These are phyloP conservation scores for Mesoligia furuncula DNA, from an alignment of 2,888 invertebrate genomes.

Conservation along the genomic window DNA sequence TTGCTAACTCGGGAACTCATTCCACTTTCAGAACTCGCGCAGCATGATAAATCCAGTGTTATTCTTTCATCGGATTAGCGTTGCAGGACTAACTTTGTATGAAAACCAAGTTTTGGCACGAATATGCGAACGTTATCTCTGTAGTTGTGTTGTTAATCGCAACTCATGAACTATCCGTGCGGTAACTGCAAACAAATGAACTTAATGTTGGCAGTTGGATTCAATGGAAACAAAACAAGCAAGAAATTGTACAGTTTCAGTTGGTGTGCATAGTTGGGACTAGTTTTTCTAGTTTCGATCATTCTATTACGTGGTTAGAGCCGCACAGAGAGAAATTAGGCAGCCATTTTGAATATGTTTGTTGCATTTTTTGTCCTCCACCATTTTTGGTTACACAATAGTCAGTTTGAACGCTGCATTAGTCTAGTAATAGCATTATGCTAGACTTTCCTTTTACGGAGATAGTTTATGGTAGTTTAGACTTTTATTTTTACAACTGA, in stretches of 20 bases:
- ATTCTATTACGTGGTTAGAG: conserved; percentile 33
- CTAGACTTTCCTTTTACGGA: not conserved
- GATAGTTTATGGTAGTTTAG: not conserved
- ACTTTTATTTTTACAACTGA: not conserved
- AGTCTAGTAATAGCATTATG: not conserved
- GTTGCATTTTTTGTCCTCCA: not conserved
- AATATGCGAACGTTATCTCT: conserved; percentile 47
- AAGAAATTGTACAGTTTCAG: conserved; percentile 25
- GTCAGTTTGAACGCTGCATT: not conserved
- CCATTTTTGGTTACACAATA: conserved; percentile 2
- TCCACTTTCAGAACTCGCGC: conserved; percentile 34
- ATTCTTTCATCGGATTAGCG: conserved; percentile 50
- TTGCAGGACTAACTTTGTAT: conserved; percentile 42
- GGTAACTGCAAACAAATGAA: conserved; percentile 59
- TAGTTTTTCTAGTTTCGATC: conserved; percentile 22
- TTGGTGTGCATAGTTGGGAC: conserved; percentile 10
- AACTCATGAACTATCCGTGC: conserved; percentile 53
- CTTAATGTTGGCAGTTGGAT: conserved; percentile 48
- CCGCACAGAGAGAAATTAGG: conserved; percentile 12
- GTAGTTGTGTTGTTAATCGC: conserved; percentile 55
- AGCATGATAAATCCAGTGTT: conserved; percentile 35
- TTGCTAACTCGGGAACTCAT: conserved; percentile 36
- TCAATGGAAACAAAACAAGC: conserved; percentile 51
- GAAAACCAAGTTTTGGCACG: conserved; percentile 59
- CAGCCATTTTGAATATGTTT: conserved; percentile 22